Percentiles rank a stretch among this genome's conserved stretches.
Evolutionary conservation across 1,140 invertebrate genomes (phyloP).

Genomic region (Bombus affinis): DNA sequence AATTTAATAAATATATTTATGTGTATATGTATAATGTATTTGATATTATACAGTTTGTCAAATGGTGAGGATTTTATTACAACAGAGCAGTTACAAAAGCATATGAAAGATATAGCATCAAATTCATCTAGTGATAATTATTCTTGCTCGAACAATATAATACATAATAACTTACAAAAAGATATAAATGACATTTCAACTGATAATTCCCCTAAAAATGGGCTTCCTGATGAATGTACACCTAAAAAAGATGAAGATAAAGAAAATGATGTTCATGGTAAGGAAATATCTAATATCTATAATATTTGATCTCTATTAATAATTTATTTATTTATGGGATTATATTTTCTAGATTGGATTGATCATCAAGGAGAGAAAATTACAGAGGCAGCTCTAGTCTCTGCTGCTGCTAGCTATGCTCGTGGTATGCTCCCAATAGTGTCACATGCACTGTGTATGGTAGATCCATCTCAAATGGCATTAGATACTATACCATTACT

Average conservation of each 20-base stretch:
- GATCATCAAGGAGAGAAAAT: slow-evolving; percentile 87
- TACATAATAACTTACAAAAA: slow-evolving; percentile 66
- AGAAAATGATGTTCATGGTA: slow-evolving; percentile 67
- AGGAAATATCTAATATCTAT: neutral
- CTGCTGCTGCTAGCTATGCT: slow-evolving; percentile 91
- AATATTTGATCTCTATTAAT: neutral
- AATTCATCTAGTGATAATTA: slow-evolving; percentile 69
- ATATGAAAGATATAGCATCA: slow-evolving; percentile 85
- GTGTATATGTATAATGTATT: slow-evolving; percentile 21
- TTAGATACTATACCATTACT: slow-evolving; percentile 88
- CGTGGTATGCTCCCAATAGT: slow-evolving; percentile 90
- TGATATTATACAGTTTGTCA: slow-evolving; percentile 84
- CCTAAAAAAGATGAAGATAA: slow-evolving; percentile 62
- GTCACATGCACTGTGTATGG: slow-evolving; percentile 87
- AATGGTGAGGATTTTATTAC: slow-evolving; percentile 94
- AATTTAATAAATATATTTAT: neutral
- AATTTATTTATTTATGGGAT: neutral
- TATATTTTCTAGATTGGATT: slow-evolving; percentile 72
- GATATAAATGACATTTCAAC: slow-evolving; percentile 63
- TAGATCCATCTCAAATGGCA: slow-evolving; percentile 85
- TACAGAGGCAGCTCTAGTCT: slow-evolving; percentile 90
- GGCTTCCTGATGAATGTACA: slow-evolving; percentile 66
- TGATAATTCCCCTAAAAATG: slow-evolving; percentile 72
- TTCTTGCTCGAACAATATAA: slow-evolving; percentile 43
- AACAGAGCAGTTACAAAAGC: slow-evolving; percentile 88